Evolutionary conservation across 2,797 vertebrate species (phyloP).

Genomic region (Liparis tanakae): DNA sequence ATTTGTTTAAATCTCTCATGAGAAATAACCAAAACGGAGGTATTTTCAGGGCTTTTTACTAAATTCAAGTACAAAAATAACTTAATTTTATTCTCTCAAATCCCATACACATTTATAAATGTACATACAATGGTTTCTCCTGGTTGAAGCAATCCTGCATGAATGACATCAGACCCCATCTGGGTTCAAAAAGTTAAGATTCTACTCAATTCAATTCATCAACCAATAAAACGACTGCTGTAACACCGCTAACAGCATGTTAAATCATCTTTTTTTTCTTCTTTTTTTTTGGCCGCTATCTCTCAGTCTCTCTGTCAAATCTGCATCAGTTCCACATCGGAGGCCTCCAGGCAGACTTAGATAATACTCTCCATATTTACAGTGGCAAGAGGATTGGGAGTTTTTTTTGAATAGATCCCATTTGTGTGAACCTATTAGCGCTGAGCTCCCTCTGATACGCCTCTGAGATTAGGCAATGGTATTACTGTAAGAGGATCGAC

Average conservation of each 20-base stretch:
- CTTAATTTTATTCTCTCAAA: not conserved
- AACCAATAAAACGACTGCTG: slow-evolving; percentile 45
- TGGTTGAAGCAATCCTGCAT: not conserved
- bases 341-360: slow-evolving; percentile 61
- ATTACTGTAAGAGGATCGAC: slow-evolving; percentile 82
- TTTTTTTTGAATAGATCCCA: slow-evolving; percentile 73
- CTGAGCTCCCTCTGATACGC: slow-evolving; percentile 75
- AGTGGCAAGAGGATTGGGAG: slow-evolving; percentile 73
- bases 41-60: not conserved
- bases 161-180: slow-evolving; percentile 3
- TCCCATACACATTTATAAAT: not conserved
- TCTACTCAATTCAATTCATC: slow-evolving; percentile 19
- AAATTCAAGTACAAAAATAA: not conserved
- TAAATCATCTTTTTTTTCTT: slow-evolving; percentile 54
- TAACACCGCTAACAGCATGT: slow-evolving; percentile 63
- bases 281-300: slow-evolving; percentile 65
- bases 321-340: slow-evolving; percentile 72
- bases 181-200: slow-evolving; percentile 30
- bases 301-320: slow-evolving; percentile 69
- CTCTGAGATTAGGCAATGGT: slow-evolving; percentile 79
- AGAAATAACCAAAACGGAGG: not conserved
- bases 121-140: not conserved
- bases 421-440: slow-evolving; percentile 80
- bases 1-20: not conserved
- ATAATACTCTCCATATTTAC: slow-evolving; percentile 75